Conservation (phyloP, 2,113 vertebrate species). For the Romanogobio albipinnatus region DNA sequence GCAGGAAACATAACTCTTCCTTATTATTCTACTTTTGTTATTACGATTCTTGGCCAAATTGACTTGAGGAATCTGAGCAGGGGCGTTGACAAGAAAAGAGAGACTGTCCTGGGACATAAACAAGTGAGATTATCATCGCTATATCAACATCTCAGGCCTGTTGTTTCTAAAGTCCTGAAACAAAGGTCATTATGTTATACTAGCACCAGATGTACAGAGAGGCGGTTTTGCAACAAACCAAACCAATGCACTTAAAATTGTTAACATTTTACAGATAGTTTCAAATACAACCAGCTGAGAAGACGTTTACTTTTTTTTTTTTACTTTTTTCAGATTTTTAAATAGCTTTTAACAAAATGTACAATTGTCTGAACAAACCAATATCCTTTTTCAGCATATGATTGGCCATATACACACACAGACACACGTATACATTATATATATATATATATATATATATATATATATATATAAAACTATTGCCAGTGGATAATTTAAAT, state of each 20-base stretch:
- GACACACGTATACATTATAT: too few species aligned
- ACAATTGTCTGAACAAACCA: too few species aligned
- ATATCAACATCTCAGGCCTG: background rate
- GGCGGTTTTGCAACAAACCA: background rate
- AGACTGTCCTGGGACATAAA: background rate
- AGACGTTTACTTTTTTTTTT: too few species aligned
- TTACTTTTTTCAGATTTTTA: background rate
- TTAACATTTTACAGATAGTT: background rate
- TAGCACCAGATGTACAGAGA: background rate
- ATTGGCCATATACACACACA: too few species aligned
- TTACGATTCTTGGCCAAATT: background rate
- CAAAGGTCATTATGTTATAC: background rate
- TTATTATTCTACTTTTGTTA: slow-evolving; percentile 8
- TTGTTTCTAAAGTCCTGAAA: background rate
- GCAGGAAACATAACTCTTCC: slow-evolving; percentile 45
- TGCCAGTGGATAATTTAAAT: too few species aligned
- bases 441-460: too few species aligned
- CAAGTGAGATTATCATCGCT: background rate
- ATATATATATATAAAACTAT: too few species aligned
- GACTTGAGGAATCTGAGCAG: slow-evolving; percentile 8
- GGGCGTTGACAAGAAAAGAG: background rate
- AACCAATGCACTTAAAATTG: background rate
- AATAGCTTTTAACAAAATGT: too few species aligned
- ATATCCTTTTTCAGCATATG: too few species aligned
- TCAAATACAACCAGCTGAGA: background rate